Percentiles rank a stretch among this genome's conserved stretches.
These are phyloP conservation scores for Hydriomena furcata DNA, from an alignment of 2,888 invertebrate genomes.

Conservation along the genomic window DNA sequence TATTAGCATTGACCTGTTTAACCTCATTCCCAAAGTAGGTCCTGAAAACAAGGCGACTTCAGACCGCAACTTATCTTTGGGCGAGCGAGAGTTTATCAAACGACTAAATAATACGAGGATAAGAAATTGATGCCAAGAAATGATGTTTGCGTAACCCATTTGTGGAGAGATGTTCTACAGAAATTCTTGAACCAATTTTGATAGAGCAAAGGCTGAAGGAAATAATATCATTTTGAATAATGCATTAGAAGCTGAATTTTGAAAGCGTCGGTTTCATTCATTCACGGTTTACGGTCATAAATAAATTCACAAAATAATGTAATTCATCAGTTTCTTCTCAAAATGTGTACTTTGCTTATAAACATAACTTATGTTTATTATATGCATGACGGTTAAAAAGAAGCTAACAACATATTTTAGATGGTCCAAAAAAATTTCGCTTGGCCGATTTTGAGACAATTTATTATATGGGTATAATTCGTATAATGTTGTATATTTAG, in stretches of 20 bases:
- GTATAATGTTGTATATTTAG: too few species aligned
- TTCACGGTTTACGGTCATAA: background rate
- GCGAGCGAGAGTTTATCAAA: background rate
- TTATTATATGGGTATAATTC: too few species aligned
- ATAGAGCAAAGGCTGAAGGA: too few species aligned
- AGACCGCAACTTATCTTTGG: background rate
- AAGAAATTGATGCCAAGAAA: conserved; percentile 7
- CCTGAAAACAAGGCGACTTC: background rate
- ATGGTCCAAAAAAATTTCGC: too few species aligned
- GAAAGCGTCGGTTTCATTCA: background rate
- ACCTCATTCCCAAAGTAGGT: background rate
- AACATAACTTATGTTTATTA: too few species aligned
- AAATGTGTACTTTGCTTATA: too few species aligned
- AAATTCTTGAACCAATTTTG: background rate
- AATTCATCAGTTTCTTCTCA: too few species aligned
- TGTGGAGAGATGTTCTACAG: background rate
- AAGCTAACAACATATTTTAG: too few species aligned
- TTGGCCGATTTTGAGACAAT: too few species aligned
- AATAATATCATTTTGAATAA: background rate
- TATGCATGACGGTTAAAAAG: too few species aligned
- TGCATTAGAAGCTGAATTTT: background rate
- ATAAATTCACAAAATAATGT: too few species aligned
- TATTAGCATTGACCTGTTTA: too few species aligned
- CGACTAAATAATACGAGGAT: background rate
- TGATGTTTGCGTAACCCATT: conserved; percentile 2